phyloP scores from a whole-genome alignment of 2,888 invertebrate genomes.

The Coleophora flavipennella region DNA sequence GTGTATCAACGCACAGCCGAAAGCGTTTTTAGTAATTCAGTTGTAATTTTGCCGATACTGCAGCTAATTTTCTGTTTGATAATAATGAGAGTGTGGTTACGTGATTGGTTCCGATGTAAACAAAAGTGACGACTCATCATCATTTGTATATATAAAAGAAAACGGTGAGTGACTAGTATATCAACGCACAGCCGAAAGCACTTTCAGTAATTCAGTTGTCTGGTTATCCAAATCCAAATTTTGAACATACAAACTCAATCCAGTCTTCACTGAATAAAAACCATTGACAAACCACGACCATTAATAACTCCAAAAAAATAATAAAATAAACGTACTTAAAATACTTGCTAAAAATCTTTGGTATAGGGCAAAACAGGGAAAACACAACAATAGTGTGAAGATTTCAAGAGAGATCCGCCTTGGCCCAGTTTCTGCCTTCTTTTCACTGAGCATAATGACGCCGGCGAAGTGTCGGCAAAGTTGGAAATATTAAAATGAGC shows the following conservation, averaged over 20 bases:
- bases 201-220: too few relatives aligned
- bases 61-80: neutral
- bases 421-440: constrained; percentile 31
- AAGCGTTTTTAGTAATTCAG: too few relatives aligned
- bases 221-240: neutral
- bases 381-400: constrained; percentile 55
- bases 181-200: too few relatives aligned
- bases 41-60: neutral
- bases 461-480: constrained; percentile 35
- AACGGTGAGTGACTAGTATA: too few relatives aligned
- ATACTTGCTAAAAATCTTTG: too few relatives aligned
- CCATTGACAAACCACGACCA: constrained; percentile 1
- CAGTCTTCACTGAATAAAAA: constrained; percentile 20
- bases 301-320: too few relatives aligned
- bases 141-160: too few relatives aligned
- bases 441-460: constrained; percentile 58
- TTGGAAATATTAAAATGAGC: constrained; percentile 71
- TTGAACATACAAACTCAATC: neutral
- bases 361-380: constrained; percentile 33
- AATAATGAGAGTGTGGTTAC: too few relatives aligned
- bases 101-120: too few relatives aligned
- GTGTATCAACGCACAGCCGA: too few relatives aligned
- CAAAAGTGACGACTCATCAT: too few relatives aligned
- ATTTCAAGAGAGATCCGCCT: constrained; percentile 40
- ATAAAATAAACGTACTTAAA: too few relatives aligned